Evolutionary conservation across 2,113 vertebrate species (phyloP).

Genomic region (Hylia prasina): DNA sequence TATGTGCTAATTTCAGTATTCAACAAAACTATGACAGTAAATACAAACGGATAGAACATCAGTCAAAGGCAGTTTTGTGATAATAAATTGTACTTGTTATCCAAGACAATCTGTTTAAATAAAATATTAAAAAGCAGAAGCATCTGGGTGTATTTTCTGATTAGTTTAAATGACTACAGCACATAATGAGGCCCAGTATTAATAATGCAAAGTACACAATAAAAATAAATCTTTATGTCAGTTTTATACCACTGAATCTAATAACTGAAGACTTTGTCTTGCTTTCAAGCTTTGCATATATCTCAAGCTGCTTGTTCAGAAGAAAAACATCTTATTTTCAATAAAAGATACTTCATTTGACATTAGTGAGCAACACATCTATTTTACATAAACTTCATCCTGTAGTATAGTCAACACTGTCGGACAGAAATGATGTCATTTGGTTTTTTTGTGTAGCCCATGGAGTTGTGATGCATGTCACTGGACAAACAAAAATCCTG

Average conservation of each 20-base stretch:
- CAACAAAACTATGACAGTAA: neutral
- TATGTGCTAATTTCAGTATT: neutral
- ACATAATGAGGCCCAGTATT: neutral
- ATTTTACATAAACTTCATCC: neutral
- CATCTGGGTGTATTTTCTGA: neutral
- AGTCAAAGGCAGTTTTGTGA: neutral
- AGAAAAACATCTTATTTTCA: neutral
- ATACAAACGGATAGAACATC: neutral
- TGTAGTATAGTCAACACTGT: neutral
- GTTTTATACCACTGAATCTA: neutral
- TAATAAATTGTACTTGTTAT: neutral
- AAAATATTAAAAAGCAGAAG: neutral
- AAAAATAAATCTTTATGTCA: neutral
- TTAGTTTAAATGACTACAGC: neutral
- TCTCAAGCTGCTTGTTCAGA: neutral
- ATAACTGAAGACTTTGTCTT: neutral
- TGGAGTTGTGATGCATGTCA: neutral
- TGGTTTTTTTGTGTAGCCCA: neutral
- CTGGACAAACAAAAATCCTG: neutral
- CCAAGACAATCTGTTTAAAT: neutral
- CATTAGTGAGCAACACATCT: neutral
- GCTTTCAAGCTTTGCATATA: neutral
- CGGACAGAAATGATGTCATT: too few species aligned
- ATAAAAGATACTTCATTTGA: neutral
- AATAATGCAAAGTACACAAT: neutral